Evolutionary conservation across 2,113 vertebrate genomes (phyloP).

Genomic region (Ascaphus truei): DNA sequence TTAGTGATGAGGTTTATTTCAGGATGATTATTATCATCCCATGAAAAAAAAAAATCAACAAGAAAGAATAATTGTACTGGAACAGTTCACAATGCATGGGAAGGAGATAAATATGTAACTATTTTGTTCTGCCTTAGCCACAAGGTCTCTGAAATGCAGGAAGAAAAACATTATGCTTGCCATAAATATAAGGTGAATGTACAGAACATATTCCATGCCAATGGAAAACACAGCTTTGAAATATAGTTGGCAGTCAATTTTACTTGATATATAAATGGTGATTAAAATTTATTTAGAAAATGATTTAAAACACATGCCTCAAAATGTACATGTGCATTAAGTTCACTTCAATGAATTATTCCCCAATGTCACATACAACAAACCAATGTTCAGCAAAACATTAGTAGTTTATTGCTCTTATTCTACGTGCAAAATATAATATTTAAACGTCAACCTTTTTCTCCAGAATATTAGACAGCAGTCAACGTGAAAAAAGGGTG

Average conservation of each 20-base stretch:
- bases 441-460: no score
- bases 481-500: no score
- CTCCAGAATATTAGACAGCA: no score
- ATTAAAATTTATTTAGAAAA: slow-evolving; percentile 14
- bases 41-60: no score
- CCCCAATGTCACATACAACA: not conserved
- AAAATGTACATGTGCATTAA: not conserved
- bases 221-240: slow-evolving; percentile 9
- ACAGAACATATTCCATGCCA: slow-evolving; percentile 7
- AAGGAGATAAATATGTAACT: no score
- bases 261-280: slow-evolving; percentile 1
- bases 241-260: slow-evolving; percentile 4
- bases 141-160: not conserved
- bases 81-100: no score
- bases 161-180: slow-evolving; percentile 15
- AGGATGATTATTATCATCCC: no score
- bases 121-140: no score
- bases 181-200: slow-evolving; percentile 10
- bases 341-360: not conserved
- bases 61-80: no score
- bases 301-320: slow-evolving; percentile 8
- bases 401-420: not conserved
- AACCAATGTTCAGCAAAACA: not conserved
- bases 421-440: no score
- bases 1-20: no score